Base-by-base conservation (phyloP, 1,140 invertebrate genomes). In the Ectropis grisescens region DNA sequence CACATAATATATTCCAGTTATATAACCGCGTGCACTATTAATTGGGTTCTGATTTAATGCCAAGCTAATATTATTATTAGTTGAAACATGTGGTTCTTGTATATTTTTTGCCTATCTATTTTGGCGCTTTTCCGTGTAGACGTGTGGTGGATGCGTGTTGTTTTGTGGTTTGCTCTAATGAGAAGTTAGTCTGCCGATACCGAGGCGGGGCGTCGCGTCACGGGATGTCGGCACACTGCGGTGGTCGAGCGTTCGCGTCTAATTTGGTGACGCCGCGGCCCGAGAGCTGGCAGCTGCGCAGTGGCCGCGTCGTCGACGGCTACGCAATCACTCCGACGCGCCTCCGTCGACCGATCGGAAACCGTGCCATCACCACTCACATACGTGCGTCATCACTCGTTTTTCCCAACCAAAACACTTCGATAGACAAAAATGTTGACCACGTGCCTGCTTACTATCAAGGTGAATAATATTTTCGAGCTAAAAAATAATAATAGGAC, bases 231-330 rank as follows among this genome's bases (percentile, higher is more conserved):
- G 31, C 2, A 26, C 4, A 26, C 24, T 46, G 43, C 41, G 42
- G 37, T 35, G 39, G 38, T 41, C 41, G 34, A 41, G 25, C 33
- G 32, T 16, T 66, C 65, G 62, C 60, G 49, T 74, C 72, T 74
- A 78, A 74, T 69, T 74, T 71, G 67, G 72, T 78, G 72, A 78
- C 72, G 71, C 50, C 36, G 53, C 38, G 13, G 34, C 25, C 26
- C n/a, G n/a, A n/a, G n/a, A n/a, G n/a, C 26, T 11, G 16, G 16
- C 16, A 19, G 34, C 22, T 29, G 36, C 42, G 40, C 47, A 37
- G 25, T 30, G 13, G 41, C 29, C 38, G 31, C 34, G 24, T 34
- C 45, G 41, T 40, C 33, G 51, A 22, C 22, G 10, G 10, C 44
- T 33, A 60, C 60, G 51, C 54, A 51, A 58, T 53, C 29, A 26